These are phyloP conservation scores for Martes martes DNA, from an alignment of 2,113 vertebrate species.

Conservation along the genomic window DNA sequence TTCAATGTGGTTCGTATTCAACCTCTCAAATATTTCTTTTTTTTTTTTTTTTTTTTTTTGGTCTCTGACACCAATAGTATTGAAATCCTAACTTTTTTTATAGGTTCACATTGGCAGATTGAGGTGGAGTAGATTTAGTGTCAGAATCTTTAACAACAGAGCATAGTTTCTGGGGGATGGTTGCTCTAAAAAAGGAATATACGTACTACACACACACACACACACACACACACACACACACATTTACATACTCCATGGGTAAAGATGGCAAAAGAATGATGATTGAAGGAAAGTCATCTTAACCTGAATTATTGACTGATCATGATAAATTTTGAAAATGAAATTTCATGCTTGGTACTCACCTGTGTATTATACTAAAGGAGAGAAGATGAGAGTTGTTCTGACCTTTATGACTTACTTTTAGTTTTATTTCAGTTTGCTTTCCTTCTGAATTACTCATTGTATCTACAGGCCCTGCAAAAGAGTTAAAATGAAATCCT, in stretches of 20 bases:
- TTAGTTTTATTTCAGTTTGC: neutral
- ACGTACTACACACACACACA: neutral
- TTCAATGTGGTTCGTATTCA: neutral
- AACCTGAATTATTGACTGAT: neutral
- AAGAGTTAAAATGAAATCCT: neutral
- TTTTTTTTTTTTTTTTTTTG: neutral
- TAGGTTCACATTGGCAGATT: too few relatives aligned
- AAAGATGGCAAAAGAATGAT: neutral
- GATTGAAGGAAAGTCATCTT: neutral
- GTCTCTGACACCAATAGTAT: neutral
- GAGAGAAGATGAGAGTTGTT: neutral
- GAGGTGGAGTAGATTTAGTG: neutral
- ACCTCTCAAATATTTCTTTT: neutral
- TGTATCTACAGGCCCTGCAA: neutral
- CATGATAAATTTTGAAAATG: neutral
- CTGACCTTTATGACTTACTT: neutral
- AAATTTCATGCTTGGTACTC: neutral
- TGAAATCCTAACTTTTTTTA: neutral
- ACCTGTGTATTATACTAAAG: neutral
- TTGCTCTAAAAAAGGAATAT: neutral
- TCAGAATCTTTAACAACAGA: neutral
- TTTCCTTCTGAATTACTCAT: neutral
- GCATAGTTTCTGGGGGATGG: neutral
- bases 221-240: neutral
- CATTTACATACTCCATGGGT: fast-evolving